phyloP scores from a whole-genome alignment of 2,113 vertebrate genomes.

The Microcebus griseorufus region DNA sequence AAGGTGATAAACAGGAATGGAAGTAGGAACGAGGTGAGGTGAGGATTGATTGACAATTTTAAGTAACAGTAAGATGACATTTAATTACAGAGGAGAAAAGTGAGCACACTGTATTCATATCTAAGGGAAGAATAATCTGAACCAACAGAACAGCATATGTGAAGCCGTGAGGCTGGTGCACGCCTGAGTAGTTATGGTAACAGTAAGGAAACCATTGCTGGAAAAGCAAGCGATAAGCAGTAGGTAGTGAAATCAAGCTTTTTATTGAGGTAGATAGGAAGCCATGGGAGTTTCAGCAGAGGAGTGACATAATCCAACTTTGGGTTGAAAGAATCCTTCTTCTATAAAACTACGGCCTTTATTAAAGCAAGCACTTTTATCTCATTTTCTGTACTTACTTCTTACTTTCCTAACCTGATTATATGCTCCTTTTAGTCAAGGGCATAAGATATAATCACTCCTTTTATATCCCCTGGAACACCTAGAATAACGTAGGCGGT shows the following conservation, averaged over 20 bases:
- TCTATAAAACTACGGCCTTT: background rate
- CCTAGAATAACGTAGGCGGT: background rate
- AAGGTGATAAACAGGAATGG: background rate
- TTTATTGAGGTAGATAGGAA: background rate
- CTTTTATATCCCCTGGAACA: background rate
- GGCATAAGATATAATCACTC: constrained; percentile 1
- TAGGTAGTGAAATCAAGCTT: background rate
- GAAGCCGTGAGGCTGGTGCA: background rate
- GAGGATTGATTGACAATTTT: background rate
- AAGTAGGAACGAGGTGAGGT: background rate
- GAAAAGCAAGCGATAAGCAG: background rate
- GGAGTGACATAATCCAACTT: background rate
- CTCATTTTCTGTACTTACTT: background rate
- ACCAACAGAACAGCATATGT: background rate
- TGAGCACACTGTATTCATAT: background rate
- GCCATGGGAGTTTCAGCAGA: background rate
- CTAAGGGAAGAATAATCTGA: background rate
- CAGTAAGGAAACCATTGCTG: background rate
- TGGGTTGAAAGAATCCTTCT: background rate
- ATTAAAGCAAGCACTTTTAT: background rate
- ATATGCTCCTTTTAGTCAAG: constrained; percentile 21
- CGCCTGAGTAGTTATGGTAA: background rate
- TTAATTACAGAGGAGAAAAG: background rate
- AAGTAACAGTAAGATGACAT: background rate
- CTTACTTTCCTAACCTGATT: constrained; percentile 5